Base-by-base conservation (phyloP, 2,888 invertebrate species). In the Drosophila testacea region DNA sequence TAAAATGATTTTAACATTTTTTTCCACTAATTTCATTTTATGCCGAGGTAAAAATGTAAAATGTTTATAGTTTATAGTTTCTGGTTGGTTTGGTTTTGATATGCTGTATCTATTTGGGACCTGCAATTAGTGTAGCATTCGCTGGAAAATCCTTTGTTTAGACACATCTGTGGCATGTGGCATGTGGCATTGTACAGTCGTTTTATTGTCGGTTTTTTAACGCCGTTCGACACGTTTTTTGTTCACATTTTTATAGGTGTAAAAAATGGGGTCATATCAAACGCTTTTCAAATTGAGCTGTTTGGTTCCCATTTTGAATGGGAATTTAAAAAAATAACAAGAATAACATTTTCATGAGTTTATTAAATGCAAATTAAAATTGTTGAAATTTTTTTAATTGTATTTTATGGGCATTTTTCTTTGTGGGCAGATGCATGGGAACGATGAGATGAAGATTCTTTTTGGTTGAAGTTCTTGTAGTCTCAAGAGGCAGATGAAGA, bases 311-410 rank as follows among this genome's bases (percentile, higher is more conserved):
- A 22, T 51, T 47, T 64, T 79, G 64, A 68, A 85, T 82, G 80
- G 48, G 73, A 69, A 72, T 81, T 77, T 59, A 51, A 69, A 71
- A 74, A 34, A 46, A 39, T 7, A 27, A 22, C 1, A 55, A 44
- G 22, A 47, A 57, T 16, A 71, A 60, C 38, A 42, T 69, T 74
- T 85, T 83, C 70, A 83, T 77, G 88, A 81, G 83, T 85, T 88
- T 83, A 83, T 83, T 83, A 83, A 83, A 83, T 83, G 83, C 88
- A 88, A 88, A 83, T 83, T 76, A 88, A 83, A 83, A 86, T 86
- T 75, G 71, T 83, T 83, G 56, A 85, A 88, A 83, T 78, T 63
- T 68, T 68, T 78, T 73, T 83, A 83, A 83, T 83, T 83, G 76
- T 55, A 60, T 85, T 83, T 88, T 83, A 83, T 88, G 63, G 57